phyloP scores from a whole-genome alignment of 2,113 vertebrate genomes.

The Chaetodon trifascialis region DNA sequence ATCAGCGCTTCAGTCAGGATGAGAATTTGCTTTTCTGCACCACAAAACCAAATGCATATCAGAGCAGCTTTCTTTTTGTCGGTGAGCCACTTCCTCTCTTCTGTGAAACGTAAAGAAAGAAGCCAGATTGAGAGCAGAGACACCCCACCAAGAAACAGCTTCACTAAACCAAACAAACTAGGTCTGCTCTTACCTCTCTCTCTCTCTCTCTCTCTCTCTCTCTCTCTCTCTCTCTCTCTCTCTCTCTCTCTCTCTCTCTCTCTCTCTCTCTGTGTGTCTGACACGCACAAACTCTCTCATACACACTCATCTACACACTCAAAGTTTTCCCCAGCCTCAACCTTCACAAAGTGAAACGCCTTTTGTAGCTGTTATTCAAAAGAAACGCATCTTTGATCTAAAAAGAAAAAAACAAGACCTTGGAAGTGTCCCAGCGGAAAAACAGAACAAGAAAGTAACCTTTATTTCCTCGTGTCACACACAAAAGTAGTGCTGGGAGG shows the following conservation, averaged over 20 bases:
- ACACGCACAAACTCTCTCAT: background rate
- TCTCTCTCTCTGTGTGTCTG: background rate
- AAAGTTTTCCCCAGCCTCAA: slow-evolving; percentile 34
- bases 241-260: background rate
- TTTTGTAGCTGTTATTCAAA: slow-evolving; percentile 60
- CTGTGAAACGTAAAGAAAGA: slow-evolving; percentile 21
- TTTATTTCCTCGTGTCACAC: slow-evolving; percentile 54
- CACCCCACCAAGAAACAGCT: slow-evolving; percentile 11
- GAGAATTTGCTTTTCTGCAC: background rate
- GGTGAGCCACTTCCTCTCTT: slow-evolving; percentile 20
- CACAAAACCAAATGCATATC: background rate
- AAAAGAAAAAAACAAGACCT: slow-evolving; percentile 44
- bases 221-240: background rate
- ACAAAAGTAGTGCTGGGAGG: slow-evolving; percentile 17
- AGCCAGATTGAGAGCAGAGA: background rate
- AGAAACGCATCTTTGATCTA: slow-evolving; percentile 61
- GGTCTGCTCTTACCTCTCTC: slow-evolving; percentile 1
- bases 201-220: slow-evolving; percentile 3
- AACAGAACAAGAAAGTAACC: slow-evolving; percentile 39
- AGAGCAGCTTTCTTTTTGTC: background rate
- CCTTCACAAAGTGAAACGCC: slow-evolving; percentile 39
- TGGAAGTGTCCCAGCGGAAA: slow-evolving; percentile 45
- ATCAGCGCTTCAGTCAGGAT: background rate
- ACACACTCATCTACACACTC: slow-evolving; percentile 1
- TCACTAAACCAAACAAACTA: slow-evolving; percentile 34